phyloP scores from a whole-genome alignment of 2,888 invertebrate species.

The Perizoma flavofasciatum region DNA sequence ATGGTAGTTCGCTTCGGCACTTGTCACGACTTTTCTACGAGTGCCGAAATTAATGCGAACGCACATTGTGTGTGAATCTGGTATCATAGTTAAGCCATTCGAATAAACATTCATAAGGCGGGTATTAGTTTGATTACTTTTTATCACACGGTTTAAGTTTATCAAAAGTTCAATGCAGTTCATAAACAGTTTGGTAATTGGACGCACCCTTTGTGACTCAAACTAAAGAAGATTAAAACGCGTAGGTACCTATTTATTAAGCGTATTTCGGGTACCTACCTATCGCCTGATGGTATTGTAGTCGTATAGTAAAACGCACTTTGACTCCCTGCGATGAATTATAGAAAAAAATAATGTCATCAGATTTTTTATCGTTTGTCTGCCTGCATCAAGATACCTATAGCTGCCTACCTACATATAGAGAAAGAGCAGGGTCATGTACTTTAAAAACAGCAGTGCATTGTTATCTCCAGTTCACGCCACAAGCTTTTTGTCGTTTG shows the following conservation, averaged over 20 bases:
- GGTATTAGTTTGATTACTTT: conserved; percentile 6
- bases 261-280: neutral
- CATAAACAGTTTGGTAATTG: conserved; percentile 16
- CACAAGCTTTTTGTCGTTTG: conserved; percentile 43
- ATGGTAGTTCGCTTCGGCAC: too few species aligned
- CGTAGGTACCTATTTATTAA: too few species aligned
- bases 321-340: neutral
- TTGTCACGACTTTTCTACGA: too few species aligned
- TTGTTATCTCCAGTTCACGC: conserved; percentile 48
- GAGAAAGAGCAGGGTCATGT: conserved; percentile 27
- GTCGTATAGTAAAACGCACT: neutral
- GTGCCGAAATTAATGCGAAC: too few species aligned
- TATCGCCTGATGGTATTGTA: neutral
- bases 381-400: conserved; percentile 17
- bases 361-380: conserved; percentile 30
- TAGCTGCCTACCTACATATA: conserved; percentile 18
- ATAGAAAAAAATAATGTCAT: conserved; percentile 17
- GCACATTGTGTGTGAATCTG: too few species aligned
- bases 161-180: conserved; percentile 26
- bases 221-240: neutral
- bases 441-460: conserved; percentile 44
- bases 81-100: too few species aligned
- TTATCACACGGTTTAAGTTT: conserved; percentile 9
- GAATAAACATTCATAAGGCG: too few species aligned
- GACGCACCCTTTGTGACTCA: neutral